Evolutionary conservation across 2,113 vertebrate species (phyloP).

Genomic region (Alaudala cheleensis): DNA sequence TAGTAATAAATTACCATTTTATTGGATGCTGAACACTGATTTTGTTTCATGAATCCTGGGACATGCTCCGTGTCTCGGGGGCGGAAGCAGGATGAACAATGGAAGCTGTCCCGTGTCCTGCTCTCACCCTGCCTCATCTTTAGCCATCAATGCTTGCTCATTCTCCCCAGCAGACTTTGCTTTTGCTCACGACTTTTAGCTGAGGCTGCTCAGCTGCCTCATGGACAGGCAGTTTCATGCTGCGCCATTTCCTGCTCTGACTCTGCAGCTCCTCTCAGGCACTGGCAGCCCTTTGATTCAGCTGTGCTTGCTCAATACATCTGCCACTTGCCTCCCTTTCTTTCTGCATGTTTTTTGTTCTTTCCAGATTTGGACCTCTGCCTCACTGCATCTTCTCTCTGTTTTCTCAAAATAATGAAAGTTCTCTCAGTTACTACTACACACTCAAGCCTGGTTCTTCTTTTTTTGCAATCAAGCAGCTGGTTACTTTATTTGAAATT

Average conservation of each 20-base stretch:
- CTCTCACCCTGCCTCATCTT: conserved; percentile 46
- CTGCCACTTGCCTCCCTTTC: conserved; percentile 50
- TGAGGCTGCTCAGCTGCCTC: conserved; percentile 55
- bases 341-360: conserved; percentile 52
- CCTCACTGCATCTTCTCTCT: conserved; percentile 26
- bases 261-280: conserved; percentile 43
- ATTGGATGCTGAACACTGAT: background rate
- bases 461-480: background rate
- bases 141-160: conserved; percentile 38
- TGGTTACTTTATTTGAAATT: conserved; percentile 28
- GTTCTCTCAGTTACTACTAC: conserved; percentile 23
- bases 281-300: conserved; percentile 60
- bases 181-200: conserved; percentile 20
- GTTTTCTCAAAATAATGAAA: conserved; percentile 32
- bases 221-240: conserved; percentile 41
- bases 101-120: conserved; percentile 42
- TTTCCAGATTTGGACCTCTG: conserved; percentile 54
- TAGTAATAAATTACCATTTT: conserved; percentile 28
- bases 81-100: conserved; percentile 12
- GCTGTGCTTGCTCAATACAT: conserved; percentile 57
- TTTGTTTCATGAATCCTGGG: background rate
- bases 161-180: conserved; percentile 55
- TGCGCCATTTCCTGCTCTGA: conserved; percentile 58
- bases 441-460: background rate
- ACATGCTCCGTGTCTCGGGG: background rate